A percentile compares a stretch with the other conserved stretches of the same genome.
Evolutionary conservation across 2,797 vertebrate species (phyloP).

Genomic region (Siniperca obscura): DNA sequence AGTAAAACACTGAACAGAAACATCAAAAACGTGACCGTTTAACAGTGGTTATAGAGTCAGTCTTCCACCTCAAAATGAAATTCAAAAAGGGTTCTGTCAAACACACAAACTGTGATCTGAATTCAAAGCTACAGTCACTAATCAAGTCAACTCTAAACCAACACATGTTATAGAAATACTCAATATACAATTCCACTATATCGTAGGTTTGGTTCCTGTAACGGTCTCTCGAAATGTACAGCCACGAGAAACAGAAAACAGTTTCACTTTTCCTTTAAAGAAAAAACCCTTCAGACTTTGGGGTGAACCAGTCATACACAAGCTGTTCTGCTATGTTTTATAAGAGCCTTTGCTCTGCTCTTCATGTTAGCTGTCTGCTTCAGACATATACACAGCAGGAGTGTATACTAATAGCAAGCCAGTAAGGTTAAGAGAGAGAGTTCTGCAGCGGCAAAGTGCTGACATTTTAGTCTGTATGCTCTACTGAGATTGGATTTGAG

Average conservation of each 20-base stretch:
- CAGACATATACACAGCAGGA: conserved; percentile 14
- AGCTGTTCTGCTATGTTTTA: background rate
- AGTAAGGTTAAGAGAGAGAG: conserved; percentile 21
- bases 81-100: background rate
- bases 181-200: fast-evolving
- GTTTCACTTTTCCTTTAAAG: background rate
- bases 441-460: conserved; percentile 12
- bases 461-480: conserved; percentile 14
- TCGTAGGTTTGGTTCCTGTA: background rate
- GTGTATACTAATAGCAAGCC: conserved; percentile 7
- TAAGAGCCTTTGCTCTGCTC: conserved; percentile 2
- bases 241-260: background rate
- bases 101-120: conserved; percentile 22
- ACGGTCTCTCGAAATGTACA: background rate
- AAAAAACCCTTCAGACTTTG: background rate
- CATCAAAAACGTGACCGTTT: background rate
- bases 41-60: background rate
- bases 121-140: conserved; percentile 3
- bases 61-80: background rate
- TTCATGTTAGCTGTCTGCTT: conserved; percentile 13
- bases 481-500: conserved; percentile 32
- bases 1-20: background rate
- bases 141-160: background rate
- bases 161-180: background rate
- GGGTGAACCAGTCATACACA: background rate